phyloP scores from a whole-genome alignment of 2,888 invertebrate genomes.

The Pharmacophagus antenor region DNA sequence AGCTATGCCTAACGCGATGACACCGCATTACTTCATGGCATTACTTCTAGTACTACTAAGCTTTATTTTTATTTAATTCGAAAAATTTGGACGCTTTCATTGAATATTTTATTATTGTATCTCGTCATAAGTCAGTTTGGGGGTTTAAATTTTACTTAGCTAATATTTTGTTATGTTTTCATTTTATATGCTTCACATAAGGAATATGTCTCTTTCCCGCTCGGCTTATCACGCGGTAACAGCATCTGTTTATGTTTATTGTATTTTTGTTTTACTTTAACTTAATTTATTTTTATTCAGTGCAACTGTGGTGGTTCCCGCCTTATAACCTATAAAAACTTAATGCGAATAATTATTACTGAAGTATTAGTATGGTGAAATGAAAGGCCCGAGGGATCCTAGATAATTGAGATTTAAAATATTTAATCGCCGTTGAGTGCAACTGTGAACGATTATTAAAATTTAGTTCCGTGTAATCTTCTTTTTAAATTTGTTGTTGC shows the following conservation, averaged over 20 bases:
- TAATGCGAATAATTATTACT: background rate
- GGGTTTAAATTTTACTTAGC: conserved; percentile 34
- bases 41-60: conserved; percentile 30
- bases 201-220: conserved; percentile 30
- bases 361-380: background rate
- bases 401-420: background rate
- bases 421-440: background rate
- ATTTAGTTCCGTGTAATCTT: background rate
- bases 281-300: background rate
- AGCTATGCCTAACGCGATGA: conserved; percentile 15
- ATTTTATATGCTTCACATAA: conserved; percentile 32
- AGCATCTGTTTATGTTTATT: conserved; percentile 35
- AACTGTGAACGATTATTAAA: background rate
- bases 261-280: background rate
- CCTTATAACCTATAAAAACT: background rate
- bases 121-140: conserved; percentile 58
- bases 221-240: conserved; percentile 33
- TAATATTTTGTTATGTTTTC: conserved; percentile 40
- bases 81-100: conserved; percentile 74
- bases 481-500: background rate
- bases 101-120: conserved; percentile 72
- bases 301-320: conserved; percentile 31
- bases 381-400: conserved; percentile 19
- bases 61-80: conserved; percentile 53
- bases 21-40: too few species aligned